Percentiles rank a stretch among this genome's conserved stretches.
phyloP scores from a whole-genome alignment of 2,797 vertebrate genomes.

The Rhinella marina region DNA sequence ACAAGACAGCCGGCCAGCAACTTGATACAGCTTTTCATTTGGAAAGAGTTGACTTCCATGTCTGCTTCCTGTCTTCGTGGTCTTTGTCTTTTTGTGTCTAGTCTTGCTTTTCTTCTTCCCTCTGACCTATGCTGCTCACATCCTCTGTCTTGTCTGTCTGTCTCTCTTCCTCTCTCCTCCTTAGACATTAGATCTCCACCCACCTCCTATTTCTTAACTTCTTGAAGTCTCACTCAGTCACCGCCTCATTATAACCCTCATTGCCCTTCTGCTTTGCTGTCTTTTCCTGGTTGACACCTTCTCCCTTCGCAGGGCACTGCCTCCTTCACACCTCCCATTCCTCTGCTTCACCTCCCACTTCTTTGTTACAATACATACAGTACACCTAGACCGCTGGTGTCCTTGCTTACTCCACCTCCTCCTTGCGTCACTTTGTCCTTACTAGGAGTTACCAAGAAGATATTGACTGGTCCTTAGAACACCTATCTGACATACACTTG shows the following conservation, averaged over 20 bases:
- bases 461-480: background rate
- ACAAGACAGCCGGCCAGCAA: background rate
- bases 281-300: constrained; percentile 30
- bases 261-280: constrained; percentile 19
- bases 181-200: constrained; percentile 16
- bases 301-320: background rate
- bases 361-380: background rate
- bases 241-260: constrained; percentile 9
- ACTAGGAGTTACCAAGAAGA: background rate
- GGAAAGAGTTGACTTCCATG: constrained; percentile 19
- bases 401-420: background rate
- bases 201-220: constrained; percentile 28
- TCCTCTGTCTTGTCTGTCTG: constrained; percentile 20
- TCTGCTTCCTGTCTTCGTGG: background rate
- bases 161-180: background rate
- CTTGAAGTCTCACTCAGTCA: constrained; percentile 23
- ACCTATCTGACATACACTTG: background rate
- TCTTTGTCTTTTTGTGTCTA: background rate
- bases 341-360: constrained; percentile 24
- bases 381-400: background rate
- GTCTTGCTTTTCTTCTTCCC: constrained; percentile 4
- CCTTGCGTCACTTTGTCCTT: background rate
- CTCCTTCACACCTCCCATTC: constrained; percentile 12
- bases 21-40: background rate
- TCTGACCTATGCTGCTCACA: constrained; percentile 6